Evolutionary conservation across 2,888 invertebrate species (phyloP).

Genomic region (Dicycla oo): DNA sequence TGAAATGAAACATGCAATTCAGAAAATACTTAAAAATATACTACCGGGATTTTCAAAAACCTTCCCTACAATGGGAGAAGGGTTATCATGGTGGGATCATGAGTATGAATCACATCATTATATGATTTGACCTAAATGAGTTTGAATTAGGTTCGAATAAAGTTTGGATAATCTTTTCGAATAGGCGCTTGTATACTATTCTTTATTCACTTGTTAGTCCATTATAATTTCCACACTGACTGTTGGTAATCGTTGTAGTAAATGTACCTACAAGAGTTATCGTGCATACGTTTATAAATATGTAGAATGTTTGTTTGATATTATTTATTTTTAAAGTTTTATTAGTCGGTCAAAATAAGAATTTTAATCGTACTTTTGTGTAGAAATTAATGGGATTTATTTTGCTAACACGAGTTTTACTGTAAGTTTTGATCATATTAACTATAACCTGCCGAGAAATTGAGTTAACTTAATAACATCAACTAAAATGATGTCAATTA

Average conservation of each 20-base stretch:
- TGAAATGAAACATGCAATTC: neutral
- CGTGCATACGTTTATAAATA: slow-evolving; percentile 2
- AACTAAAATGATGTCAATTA: too few species aligned
- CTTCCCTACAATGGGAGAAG: neutral
- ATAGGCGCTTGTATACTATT: slow-evolving; percentile 22
- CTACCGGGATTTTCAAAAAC: neutral
- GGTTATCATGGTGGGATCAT: neutral
- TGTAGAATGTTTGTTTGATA: neutral
- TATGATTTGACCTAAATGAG: neutral
- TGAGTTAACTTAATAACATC: too few species aligned
- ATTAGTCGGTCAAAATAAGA: neutral
- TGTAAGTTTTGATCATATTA: too few species aligned
- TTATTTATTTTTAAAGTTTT: too few species aligned
- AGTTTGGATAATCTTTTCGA: neutral
- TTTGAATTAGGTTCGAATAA: neutral
- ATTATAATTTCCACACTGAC: slow-evolving; percentile 45
- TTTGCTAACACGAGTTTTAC: too few species aligned
- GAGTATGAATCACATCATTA: too few species aligned
- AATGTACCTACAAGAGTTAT: slow-evolving; percentile 17
- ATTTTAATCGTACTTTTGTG: neutral
- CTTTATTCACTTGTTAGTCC: slow-evolving; percentile 24
- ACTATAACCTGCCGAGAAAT: too few species aligned
- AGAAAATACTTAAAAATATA: too few species aligned
- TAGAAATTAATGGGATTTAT: too few species aligned
- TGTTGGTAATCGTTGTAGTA: slow-evolving; percentile 38